Conservation (phyloP, 2,113 vertebrate genomes). For the Lagopus leucura region DNA sequence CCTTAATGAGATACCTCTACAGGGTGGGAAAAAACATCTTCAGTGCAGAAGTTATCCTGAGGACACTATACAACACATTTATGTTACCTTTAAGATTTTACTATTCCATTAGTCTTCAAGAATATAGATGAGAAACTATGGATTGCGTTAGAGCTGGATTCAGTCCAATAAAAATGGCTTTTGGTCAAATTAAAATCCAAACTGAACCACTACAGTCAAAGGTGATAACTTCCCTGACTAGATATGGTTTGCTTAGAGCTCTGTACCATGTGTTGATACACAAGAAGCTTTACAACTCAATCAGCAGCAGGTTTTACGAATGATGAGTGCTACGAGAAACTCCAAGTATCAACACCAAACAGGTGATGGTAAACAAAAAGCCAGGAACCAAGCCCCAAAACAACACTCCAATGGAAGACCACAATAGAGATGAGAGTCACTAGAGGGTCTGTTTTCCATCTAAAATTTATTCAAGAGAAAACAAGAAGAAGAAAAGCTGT, state of each 20-base stretch:
- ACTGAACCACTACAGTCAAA: constrained; percentile 31
- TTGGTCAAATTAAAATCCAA: constrained; percentile 73
- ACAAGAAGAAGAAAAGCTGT: background rate
- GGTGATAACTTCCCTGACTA: constrained; percentile 1
- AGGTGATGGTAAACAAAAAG: background rate
- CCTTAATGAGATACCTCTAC: constrained; percentile 83
- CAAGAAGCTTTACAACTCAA: constrained; percentile 24
- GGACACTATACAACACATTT: constrained; percentile 74
- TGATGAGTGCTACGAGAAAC: background rate
- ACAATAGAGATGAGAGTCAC: background rate
- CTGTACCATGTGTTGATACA: background rate
- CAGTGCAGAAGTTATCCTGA: constrained; percentile 75
- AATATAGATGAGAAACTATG: constrained; percentile 70
- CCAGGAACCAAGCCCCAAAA: background rate
- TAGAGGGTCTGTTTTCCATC: background rate
- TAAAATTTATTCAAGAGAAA: constrained; percentile 8
- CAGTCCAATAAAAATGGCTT: constrained; percentile 67
- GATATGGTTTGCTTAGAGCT: background rate
- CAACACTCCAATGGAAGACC: background rate
- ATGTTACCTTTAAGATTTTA: constrained; percentile 78
- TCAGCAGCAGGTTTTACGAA: background rate
- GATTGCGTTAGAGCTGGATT: constrained; percentile 64
- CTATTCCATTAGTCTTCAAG: constrained; percentile 75
- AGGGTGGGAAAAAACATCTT: constrained; percentile 71
- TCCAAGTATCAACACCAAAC: background rate